Conservation (phyloP, 1,140 invertebrate species). For the Drosophila mauritiana region DNA sequence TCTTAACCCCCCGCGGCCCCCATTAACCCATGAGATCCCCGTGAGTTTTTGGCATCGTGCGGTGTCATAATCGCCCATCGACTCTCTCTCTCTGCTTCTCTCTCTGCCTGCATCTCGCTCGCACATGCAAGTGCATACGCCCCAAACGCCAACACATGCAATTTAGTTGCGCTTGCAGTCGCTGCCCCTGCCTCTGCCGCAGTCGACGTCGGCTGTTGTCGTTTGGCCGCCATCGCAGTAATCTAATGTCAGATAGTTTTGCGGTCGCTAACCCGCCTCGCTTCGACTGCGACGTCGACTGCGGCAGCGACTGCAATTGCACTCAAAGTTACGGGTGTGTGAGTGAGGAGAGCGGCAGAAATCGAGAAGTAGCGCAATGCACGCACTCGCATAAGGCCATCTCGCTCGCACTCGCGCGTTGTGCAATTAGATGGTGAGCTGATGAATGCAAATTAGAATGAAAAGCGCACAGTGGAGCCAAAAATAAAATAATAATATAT, state of each 20-base stretch:
- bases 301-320: slow-evolving; percentile 6
- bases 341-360: slow-evolving; percentile 55
- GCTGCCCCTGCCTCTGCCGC: slow-evolving; percentile 28
- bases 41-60: slow-evolving; percentile 57
- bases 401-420: slow-evolving; percentile 29
- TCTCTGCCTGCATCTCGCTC: slow-evolving; percentile 1
- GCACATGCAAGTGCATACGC: slow-evolving; percentile 38
- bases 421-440: slow-evolving; percentile 77
- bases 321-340: slow-evolving; percentile 35
- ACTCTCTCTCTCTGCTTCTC: background rate
- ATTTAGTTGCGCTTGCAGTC: slow-evolving; percentile 7
- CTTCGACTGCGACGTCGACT: slow-evolving; percentile 29
- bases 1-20: slow-evolving; percentile 5
- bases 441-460: slow-evolving; percentile 80
- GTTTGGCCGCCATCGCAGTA: slow-evolving; percentile 85
- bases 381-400: slow-evolving; percentile 14
- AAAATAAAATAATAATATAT: background rate
- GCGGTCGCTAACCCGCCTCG: slow-evolving; percentile 83
- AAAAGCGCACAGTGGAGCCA: slow-evolving; percentile 36
- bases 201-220: slow-evolving; percentile 81
- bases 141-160: slow-evolving; percentile 55
- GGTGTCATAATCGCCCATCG: slow-evolving; percentile 67
- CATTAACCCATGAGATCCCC: slow-evolving; percentile 4
- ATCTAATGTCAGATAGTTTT: slow-evolving; percentile 85
- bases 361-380: slow-evolving; percentile 57